Conservation (phyloP, 2,113 vertebrate genomes). For the Cheirogaleus medius region DNA sequence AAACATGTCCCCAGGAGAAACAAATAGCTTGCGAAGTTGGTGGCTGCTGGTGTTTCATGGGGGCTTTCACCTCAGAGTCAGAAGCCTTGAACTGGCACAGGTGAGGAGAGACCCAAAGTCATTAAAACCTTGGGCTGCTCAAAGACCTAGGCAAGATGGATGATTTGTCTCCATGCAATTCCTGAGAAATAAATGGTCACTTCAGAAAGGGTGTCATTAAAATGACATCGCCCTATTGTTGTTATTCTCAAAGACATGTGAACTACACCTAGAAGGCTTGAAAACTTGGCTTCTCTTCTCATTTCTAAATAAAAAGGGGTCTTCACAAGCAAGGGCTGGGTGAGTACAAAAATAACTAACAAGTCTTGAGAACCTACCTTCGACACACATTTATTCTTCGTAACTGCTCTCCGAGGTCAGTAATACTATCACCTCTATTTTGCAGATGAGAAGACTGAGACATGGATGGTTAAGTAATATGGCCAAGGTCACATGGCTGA, state of each 20-base stretch:
- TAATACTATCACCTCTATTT: neutral
- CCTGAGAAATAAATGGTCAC: neutral
- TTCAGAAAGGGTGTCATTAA: neutral
- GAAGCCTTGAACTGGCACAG: conserved; percentile 10
- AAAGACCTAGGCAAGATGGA: neutral
- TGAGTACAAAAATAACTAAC: neutral
- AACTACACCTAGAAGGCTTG: neutral
- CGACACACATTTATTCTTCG: neutral
- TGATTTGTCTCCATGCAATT: neutral
- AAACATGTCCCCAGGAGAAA: conserved; percentile 61
- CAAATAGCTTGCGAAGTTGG: neutral
- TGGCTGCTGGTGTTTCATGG: conserved; percentile 28
- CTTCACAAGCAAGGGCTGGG: neutral
- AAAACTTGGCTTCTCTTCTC: neutral
- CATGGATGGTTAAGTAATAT: neutral
- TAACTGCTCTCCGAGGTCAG: neutral
- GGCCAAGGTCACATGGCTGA: neutral
- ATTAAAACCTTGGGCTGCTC: neutral
- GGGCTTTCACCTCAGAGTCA: conserved; percentile 49
- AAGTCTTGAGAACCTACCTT: neutral
- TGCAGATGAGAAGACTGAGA: neutral
- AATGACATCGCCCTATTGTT: conserved; percentile 11
- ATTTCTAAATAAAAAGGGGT: neutral
- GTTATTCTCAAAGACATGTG: neutral
- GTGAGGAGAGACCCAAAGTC: neutral